phyloP scores from a whole-genome alignment of 2,797 vertebrate species.

The Geotrypetes seraphini region DNA sequence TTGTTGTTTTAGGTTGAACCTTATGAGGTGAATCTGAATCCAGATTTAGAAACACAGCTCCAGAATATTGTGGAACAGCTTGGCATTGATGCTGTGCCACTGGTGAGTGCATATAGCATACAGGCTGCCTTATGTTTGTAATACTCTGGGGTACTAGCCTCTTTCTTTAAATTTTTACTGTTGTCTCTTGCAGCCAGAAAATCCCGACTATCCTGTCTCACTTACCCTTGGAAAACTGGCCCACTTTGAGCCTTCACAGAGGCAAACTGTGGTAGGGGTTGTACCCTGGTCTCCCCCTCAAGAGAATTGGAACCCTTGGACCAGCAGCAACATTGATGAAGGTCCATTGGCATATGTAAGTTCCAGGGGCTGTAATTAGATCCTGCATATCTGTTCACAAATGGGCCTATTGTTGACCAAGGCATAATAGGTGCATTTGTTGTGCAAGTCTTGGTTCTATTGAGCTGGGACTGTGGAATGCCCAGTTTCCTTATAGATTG shows the following conservation, averaged over 20 bases:
- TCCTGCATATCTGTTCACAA: no score
- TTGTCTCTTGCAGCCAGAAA: constrained; percentile 50
- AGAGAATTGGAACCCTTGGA: constrained; percentile 98
- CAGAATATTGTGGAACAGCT: constrained; percentile 57
- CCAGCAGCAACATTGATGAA: constrained; percentile 92
- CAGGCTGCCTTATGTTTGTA: background rate
- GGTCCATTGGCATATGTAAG: constrained; percentile 78
- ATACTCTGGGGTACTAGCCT: background rate
- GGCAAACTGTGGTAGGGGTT: constrained; percentile 68
- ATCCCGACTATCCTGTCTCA: constrained; percentile 55
- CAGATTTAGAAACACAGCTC: constrained; percentile 70
- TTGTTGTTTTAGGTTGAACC: constrained; percentile 84
- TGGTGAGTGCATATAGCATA: constrained; percentile 34
- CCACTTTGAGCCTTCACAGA: constrained; percentile 80
- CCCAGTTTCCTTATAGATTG: no score
- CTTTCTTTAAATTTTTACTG: background rate
- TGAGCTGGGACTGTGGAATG: no score
- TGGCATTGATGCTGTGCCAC: constrained; percentile 55
- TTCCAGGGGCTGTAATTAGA: no score
- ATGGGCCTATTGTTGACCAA: no score
- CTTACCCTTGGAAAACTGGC: constrained; percentile 79
- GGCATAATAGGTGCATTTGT: no score
- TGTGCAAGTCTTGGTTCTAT: no score
- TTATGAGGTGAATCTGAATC: constrained; percentile 60
- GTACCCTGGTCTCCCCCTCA: constrained; percentile 96